A percentile compares a stretch with the other conserved stretches of the same genome.
Conservation (phyloP, 2,797 vertebrate species). For the Tenualosa ilisha region DNA sequence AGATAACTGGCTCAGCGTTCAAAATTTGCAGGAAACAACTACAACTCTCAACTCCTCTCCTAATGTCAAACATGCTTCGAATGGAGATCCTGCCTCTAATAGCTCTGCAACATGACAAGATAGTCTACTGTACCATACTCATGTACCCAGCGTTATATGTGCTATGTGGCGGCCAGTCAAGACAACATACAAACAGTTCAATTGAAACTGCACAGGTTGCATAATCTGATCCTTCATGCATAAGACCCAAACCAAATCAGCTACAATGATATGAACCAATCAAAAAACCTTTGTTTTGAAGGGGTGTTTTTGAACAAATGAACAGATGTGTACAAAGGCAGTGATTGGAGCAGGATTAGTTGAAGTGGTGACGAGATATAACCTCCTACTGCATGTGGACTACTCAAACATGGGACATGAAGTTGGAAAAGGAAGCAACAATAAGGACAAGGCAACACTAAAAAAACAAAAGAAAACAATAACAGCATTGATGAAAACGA, state of each 20-base stretch:
- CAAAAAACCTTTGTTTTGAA: not conserved
- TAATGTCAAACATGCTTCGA: constrained; percentile 62
- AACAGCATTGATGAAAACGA: constrained; percentile 68
- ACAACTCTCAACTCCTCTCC: constrained; percentile 71
- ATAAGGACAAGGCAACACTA: constrained; percentile 39
- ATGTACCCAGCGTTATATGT: not conserved
- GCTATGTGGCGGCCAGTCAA: not conserved
- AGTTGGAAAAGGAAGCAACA: constrained; percentile 55
- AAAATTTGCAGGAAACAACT: constrained; percentile 80
- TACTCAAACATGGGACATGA: constrained; percentile 64
- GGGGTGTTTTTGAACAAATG: not conserved
- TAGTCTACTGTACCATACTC: constrained; percentile 5
- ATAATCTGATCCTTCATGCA: not conserved
- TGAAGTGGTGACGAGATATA: not conserved
- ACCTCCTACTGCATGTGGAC: constrained; percentile 55
- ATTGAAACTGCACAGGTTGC: not conserved
- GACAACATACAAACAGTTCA: not conserved
- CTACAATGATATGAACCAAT: not conserved
- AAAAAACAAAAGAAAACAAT: constrained; percentile 28
- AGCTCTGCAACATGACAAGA: constrained; percentile 22
- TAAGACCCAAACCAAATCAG: not conserved
- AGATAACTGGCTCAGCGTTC: constrained; percentile 82
- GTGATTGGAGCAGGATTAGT: not conserved
- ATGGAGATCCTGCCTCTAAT: constrained; percentile 62
- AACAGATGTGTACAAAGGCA: not conserved